These are phyloP conservation scores for Mesorhabditis sp. DNA, from an alignment of 2,888 invertebrate species.

Conservation along the genomic window DNA sequence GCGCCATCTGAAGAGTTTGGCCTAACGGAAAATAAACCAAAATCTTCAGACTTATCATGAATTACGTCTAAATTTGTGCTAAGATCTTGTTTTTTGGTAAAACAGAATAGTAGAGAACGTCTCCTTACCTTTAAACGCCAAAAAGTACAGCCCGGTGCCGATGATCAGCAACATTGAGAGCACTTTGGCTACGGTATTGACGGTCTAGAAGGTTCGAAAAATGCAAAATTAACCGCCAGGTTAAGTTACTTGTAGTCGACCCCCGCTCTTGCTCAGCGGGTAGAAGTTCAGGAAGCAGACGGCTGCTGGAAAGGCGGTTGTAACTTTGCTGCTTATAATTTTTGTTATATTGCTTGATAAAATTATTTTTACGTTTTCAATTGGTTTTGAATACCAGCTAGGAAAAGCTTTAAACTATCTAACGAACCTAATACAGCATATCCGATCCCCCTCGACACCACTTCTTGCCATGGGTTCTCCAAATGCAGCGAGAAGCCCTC, in stretches of 20 bases:
- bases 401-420: neutral
- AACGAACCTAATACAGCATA: constrained; percentile 9
- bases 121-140: constrained; percentile 31
- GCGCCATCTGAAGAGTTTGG: neutral
- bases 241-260: constrained; percentile 29
- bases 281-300: constrained; percentile 38
- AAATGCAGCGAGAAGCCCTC: neutral
- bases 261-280: constrained; percentile 38
- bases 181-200: constrained; percentile 42
- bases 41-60: too few species aligned
- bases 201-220: constrained; percentile 5
- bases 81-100: too few species aligned
- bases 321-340: too few species aligned
- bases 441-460: constrained; percentile 7
- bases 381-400: neutral
- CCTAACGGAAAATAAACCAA: too few species aligned
- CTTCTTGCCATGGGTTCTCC: neutral
- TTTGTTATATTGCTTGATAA: too few species aligned
- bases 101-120: neutral
- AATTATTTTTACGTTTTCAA: too few species aligned
- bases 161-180: constrained; percentile 36
- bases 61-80: too few species aligned
- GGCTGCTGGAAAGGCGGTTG: constrained; percentile 25
- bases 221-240: neutral
- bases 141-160: constrained; percentile 33